These are phyloP conservation scores for Hydroisotoma schaefferi DNA, from an alignment of 2,888 invertebrate genomes.

Conservation along the genomic window DNA sequence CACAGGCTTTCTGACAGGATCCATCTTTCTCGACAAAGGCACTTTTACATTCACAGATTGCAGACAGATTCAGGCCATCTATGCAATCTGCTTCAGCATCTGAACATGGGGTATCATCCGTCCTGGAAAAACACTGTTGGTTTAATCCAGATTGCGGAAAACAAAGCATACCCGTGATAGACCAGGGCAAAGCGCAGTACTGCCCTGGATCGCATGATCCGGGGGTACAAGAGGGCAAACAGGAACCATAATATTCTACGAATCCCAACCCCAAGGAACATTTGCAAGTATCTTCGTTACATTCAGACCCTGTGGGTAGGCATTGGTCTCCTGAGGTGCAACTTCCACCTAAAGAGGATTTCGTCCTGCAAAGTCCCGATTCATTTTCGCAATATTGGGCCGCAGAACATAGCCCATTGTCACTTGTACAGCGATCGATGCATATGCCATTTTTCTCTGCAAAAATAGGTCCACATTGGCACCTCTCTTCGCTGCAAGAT, in stretches of 20 bases:
- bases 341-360: neutral
- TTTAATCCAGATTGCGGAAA: too few relatives aligned
- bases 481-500: neutral
- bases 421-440: neutral
- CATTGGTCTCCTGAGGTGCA: neutral
- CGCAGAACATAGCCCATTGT: neutral
- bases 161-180: too few relatives aligned
- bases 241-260: neutral
- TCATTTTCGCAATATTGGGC: neutral
- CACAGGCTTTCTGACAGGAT: neutral
- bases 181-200: too few relatives aligned
- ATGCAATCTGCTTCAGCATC: neutral
- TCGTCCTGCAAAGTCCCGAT: neutral
- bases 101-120: neutral
- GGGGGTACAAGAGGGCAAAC: neutral
- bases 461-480: neutral
- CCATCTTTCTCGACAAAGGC: neutral
- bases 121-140: too few relatives aligned
- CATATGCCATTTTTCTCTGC: conserved; percentile 2
- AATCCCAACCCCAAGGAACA: neutral
- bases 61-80: too few relatives aligned
- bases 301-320: neutral
- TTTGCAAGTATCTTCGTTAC: neutral
- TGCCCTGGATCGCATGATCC: too few relatives aligned
- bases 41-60: neutral